These are phyloP conservation scores for Schizothorax lantsangensis DNA, from an alignment of 2,797 vertebrate genomes.

Conservation along the genomic window DNA sequence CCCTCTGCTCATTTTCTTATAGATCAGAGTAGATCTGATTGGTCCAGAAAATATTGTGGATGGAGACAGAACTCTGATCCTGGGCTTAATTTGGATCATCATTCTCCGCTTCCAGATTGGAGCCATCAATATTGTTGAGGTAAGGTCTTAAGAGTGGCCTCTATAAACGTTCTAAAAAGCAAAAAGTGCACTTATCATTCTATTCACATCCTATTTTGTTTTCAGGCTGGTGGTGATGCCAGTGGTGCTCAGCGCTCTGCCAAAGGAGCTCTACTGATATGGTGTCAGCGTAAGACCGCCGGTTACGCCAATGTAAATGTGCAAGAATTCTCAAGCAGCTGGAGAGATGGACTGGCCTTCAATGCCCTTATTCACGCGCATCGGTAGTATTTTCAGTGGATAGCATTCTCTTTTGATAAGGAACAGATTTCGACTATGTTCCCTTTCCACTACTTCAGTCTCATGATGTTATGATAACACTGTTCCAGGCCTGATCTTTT, in stretches of 20 bases:
- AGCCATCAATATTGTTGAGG: slow-evolving; percentile 85
- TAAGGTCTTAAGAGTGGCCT: slow-evolving; percentile 57
- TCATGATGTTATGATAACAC: not conserved
- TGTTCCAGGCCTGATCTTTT: slow-evolving; percentile 86
- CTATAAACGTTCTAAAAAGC: not conserved
- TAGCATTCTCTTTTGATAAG: slow-evolving; percentile 1
- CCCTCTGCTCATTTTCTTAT: slow-evolving; percentile 39
- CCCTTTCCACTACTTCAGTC: not conserved
- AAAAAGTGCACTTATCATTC: not conserved
- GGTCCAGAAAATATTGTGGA: slow-evolving; percentile 93
- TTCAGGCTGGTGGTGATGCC: slow-evolving; percentile 79
- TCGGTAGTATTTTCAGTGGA: slow-evolving; percentile 72
- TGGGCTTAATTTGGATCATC: slow-evolving; percentile 93
- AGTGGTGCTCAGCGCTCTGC: slow-evolving; percentile 82
- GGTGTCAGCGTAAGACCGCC: slow-evolving; percentile 90
- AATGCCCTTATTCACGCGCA: slow-evolving; percentile 91
- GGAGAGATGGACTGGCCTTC: slow-evolving; percentile 89
- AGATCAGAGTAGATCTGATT: slow-evolving; percentile 90
- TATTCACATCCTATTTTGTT: slow-evolving; percentile 29
- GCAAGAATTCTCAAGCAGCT: slow-evolving; percentile 88
- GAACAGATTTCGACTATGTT: not conserved
- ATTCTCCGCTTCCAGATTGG: slow-evolving; percentile 93
- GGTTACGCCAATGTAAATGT: slow-evolving; percentile 84
- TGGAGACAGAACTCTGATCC: slow-evolving; percentile 88
- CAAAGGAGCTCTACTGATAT: slow-evolving; percentile 89